Evolutionary conservation across 2,113 vertebrate species (phyloP).

Genomic region (Anas platyrhynchos): DNA sequence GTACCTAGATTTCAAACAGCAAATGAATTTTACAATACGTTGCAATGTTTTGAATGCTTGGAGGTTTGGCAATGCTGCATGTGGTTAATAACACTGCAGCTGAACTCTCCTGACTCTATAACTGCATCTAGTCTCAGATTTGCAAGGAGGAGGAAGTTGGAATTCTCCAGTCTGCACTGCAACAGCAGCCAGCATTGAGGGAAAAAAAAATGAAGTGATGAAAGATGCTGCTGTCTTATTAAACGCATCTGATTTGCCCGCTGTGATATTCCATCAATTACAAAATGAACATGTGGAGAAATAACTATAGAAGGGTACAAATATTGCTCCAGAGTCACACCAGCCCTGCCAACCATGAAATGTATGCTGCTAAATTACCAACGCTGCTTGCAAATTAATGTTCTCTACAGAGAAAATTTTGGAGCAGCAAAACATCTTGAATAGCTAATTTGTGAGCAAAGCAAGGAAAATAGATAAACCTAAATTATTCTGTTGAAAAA

Average conservation of each 20-base stretch:
- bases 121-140: background rate
- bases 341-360: conserved; percentile 70
- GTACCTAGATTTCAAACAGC: background rate
- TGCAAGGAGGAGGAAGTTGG: background rate
- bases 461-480: conserved; percentile 28
- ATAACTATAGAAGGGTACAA: conserved; percentile 62
- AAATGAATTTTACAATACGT: background rate
- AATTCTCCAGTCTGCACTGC: background rate
- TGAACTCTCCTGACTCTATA: background rate
- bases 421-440: conserved; percentile 40
- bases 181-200: background rate
- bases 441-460: conserved; percentile 35
- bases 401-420: conserved; percentile 55
- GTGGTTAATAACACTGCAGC: background rate
- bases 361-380: conserved; percentile 52
- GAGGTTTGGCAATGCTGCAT: background rate
- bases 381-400: conserved; percentile 68
- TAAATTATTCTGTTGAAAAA: conserved; percentile 11
- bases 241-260: conserved; percentile 36
- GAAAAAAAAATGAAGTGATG: background rate
- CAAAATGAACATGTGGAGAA: conserved; percentile 67
- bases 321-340: conserved; percentile 66
- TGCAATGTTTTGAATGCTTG: background rate
- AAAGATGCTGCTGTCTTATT: conserved; percentile 35
- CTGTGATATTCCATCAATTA: conserved; percentile 61